Evolutionary conservation across 2,888 invertebrate species (phyloP).

Genomic region (Odontocerum albicorne): DNA sequence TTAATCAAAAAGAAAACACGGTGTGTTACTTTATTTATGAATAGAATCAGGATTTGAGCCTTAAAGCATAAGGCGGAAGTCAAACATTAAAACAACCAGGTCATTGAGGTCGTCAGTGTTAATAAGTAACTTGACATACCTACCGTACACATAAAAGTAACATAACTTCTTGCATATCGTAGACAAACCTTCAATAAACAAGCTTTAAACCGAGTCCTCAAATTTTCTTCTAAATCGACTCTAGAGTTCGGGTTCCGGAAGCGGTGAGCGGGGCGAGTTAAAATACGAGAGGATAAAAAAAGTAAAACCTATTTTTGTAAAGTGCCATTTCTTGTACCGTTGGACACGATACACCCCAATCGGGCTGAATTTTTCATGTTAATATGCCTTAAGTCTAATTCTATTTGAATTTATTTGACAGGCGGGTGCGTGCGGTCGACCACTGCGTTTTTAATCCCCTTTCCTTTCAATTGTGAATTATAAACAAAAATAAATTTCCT

Average conservation of each 20-base stretch:
- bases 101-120: too few relatives aligned
- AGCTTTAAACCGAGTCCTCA: constrained; percentile 25
- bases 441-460: constrained; percentile 9
- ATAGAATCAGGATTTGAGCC: too few relatives aligned
- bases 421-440: constrained; percentile 15
- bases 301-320: constrained; percentile 22
- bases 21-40: too few relatives aligned
- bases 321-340: constrained; percentile 33
- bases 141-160: too few relatives aligned
- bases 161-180: too few relatives aligned
- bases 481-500: constrained; percentile 7
- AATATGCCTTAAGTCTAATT: constrained; percentile 33
- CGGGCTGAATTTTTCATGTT: constrained; percentile 33
- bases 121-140: too few relatives aligned
- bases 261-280: neutral
- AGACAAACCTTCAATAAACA: too few relatives aligned
- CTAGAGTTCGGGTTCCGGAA: constrained; percentile 7
- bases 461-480: neutral
- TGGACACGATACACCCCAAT: constrained; percentile 32
- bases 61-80: too few relatives aligned
- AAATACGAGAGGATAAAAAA: constrained; percentile 2
- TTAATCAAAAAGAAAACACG: too few relatives aligned
- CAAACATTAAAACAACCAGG: too few relatives aligned
- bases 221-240: constrained; percentile 2
- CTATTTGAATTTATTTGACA: constrained; percentile 35